Evolutionary conservation across 2,113 vertebrate genomes (phyloP), one percentile per base, ranked within the genome.

Genomic region (Acanthochromis polyacanthus): DNA sequence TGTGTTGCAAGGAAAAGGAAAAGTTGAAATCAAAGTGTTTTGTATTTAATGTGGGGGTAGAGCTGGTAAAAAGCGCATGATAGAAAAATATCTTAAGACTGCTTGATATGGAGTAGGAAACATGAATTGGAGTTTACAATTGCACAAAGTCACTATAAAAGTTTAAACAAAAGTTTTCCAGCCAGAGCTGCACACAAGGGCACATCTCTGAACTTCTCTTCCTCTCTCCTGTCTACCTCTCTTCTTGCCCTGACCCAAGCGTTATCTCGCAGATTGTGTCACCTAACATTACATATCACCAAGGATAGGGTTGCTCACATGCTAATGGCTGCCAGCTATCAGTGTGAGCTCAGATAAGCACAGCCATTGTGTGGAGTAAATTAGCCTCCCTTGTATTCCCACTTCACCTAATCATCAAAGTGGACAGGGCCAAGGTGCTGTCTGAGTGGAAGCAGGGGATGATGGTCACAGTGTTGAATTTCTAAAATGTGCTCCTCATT

Each of bases 241-340:
- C 74, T 68, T 80, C 43, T 69, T 90, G 86, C 55, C 51, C 28
- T 63, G 60, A 36, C 30, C 57, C 11, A 2, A 57, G 52, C 5
- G 2, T 71, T 92, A 79, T 83, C 94, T 93, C 78, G 81, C 88
- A 51, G 17, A 43, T 87, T 91, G 87, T 83, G 73, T 87, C 87
- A 85, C 81, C 92, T 94, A 90, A 71, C 90, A 73, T 90, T 89
- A 85, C 88, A 85, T 86, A 48, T 67, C 62, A 73, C 46, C 67
- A 75, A 80, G 87, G 90, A 74, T 91, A 91, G 87, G 81, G 83
- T 94, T 63, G 68, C 80, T 77, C 91, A 81, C 0, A 73, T 82
- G 28, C 61, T 78, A 65, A 67, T 70, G 48, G 48, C 30, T 87
- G 87, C 70, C 75, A 92, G 91, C 72, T 82, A 62, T 88, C 80